Evolutionary conservation across 2,888 invertebrate genomes (phyloP), one percentile per base, ranked within the genome.

Genomic region (Caradrina kadenii): DNA sequence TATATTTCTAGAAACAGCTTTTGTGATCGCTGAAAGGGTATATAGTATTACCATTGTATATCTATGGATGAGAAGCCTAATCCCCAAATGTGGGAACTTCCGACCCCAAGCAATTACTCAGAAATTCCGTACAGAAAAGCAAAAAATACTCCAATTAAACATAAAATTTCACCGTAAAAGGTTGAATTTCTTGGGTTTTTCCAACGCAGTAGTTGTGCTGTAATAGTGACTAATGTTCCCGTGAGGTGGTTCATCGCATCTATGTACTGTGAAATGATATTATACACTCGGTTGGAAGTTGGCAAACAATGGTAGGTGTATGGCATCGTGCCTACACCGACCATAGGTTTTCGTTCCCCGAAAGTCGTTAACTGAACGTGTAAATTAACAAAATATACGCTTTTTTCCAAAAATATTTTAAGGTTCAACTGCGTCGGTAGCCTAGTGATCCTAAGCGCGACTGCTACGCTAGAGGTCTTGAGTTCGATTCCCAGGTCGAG

Each of bases 261-360:
- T 42, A 56, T 55, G 48, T 55, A 60, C 31, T 39, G 45, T 62
- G 54, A 35, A 58, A 65, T 50, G 13, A 74, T 76, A 74, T 63
- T 66, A 63, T 21, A 63, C 76, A 50, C 48, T 79, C 39, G 48
- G 48, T 52, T 79, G 62, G 55, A 75, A 79, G 48, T 75, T 68
- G 62, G 80, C 69, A 75, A 67, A 63, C 69, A 67, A 22, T 67
- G n/a, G 22, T n/a, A 31, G 49, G 66, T 35, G 52, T 58, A 59
- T 76, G 75, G 75, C 75, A 54, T 53, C 17, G 17, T 62, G 75
- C 79, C 75, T 78, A 31, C 45, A 50, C 39, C 31, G 22, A 59
- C 31, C 58, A 62, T 79, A 66, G 75, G 50, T 56, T 62, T 19
- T 62, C 54, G 22, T 17, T 52, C 22, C 21, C 21, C 21, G 39